Evolutionary conservation across 2,888 invertebrate species (phyloP).

Genomic region (Thelaira solivaga): DNA sequence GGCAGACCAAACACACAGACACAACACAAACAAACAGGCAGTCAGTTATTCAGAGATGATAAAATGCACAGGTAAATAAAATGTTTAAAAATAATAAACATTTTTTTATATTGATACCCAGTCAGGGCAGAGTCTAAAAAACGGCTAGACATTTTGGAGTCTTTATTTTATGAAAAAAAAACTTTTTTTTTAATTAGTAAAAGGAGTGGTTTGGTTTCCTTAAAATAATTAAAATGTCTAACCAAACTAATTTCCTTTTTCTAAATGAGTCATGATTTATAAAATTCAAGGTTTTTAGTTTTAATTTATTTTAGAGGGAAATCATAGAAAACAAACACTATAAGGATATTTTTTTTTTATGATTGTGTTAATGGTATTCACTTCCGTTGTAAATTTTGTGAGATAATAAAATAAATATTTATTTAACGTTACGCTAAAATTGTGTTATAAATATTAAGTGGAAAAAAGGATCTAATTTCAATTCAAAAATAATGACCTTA

Average conservation of each 20-base stretch:
- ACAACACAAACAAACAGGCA: background rate
- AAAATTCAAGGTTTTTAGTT: background rate
- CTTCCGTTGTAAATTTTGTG: background rate
- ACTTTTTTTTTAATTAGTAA: constrained; percentile 23
- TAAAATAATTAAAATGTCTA: constrained; percentile 1
- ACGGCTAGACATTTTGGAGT: constrained; percentile 53
- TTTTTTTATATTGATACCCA: background rate
- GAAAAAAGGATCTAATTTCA: constrained; percentile 41
- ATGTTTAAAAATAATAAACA: background rate
- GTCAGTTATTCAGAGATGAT: background rate
- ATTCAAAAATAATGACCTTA: constrained; percentile 24
- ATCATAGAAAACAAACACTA: background rate
- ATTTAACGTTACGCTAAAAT: background rate
- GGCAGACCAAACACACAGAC: background rate
- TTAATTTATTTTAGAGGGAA: no score
- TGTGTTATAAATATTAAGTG: background rate
- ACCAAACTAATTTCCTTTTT: background rate
- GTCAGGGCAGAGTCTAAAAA: background rate
- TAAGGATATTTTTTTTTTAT: background rate
- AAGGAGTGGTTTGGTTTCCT: constrained; percentile 7
- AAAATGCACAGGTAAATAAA: constrained; percentile 15
- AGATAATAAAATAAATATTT: constrained; percentile 31
- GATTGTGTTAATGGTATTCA: constrained; percentile 16
- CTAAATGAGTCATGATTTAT: constrained; percentile 8
- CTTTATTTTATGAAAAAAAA: constrained; percentile 2